Evolutionary conservation across 2,113 vertebrate genomes (phyloP).

Genomic region (Donacobius atricapilla): DNA sequence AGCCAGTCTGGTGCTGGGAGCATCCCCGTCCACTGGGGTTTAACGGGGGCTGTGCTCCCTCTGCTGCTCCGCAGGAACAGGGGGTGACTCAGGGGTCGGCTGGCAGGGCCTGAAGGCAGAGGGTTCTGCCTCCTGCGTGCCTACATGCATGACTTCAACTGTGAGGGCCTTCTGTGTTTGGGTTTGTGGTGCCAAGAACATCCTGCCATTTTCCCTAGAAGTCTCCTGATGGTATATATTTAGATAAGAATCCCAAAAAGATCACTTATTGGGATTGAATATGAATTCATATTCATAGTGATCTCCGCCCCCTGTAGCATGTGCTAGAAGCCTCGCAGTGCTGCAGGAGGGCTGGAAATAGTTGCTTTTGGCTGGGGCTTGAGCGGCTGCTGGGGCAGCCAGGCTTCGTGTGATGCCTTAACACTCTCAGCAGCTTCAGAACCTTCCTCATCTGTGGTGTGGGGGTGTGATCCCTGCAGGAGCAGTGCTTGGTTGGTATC

Average conservation of each 20-base stretch:
- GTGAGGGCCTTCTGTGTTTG: accelerated
- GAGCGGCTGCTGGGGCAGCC: accelerated
- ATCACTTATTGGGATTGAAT: accelerated
- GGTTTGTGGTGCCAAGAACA: not conserved
- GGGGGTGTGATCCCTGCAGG: not conserved
- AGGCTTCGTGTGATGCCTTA: accelerated
- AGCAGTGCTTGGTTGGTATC: not conserved
- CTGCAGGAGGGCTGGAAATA: not conserved
- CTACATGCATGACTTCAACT: accelerated
- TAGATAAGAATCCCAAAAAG: not conserved
- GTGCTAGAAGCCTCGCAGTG: not conserved
- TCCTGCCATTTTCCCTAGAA: not conserved
- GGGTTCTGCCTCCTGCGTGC: accelerated
- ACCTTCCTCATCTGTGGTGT: accelerated
- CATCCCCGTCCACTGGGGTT: not conserved
- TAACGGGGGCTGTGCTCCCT: accelerated
- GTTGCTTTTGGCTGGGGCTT: not conserved
- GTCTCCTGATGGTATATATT: not conserved
- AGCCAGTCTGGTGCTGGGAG: not conserved
- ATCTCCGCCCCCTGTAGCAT: accelerated
- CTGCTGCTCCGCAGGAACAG: not conserved
- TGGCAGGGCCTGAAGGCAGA: accelerated
- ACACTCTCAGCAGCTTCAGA: not conserved
- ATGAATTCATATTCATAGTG: not conserved
- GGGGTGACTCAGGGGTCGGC: accelerated